Conservation (phyloP, 2,797 vertebrate species). For the Dermochelys coriacea region DNA sequence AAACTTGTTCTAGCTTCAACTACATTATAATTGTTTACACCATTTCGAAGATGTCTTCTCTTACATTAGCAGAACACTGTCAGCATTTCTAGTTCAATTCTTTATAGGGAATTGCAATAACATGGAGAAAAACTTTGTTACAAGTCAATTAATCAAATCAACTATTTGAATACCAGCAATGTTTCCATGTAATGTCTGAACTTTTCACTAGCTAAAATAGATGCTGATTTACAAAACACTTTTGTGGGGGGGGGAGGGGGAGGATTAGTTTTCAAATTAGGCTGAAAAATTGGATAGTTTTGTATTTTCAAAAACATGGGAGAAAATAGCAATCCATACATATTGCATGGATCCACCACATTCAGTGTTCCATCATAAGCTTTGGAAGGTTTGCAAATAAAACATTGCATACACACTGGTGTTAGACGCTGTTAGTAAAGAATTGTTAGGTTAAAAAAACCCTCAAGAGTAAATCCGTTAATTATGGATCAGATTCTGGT, state of each 20-base stretch:
- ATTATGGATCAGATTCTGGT: not conserved
- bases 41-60: not conserved
- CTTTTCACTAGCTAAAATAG: slow-evolving; percentile 60
- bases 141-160: slow-evolving; percentile 64
- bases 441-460: not conserved
- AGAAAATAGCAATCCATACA: not conserved
- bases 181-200: slow-evolving; percentile 53
- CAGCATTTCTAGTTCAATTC: not conserved
- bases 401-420: not conserved
- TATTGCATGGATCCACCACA: not conserved
- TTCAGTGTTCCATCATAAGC: not conserved
- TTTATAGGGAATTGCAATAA: slow-evolving; percentile 26
- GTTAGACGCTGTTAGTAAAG: slow-evolving; percentile 3
- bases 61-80: not conserved
- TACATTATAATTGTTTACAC: not conserved
- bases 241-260: not conserved
- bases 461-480: not conserved
- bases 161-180: slow-evolving; percentile 66
- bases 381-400: not conserved
- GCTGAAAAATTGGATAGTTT: not conserved
- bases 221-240: slow-evolving; percentile 21
- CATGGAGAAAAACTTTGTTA: slow-evolving; percentile 47
- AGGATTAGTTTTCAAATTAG: not conserved
- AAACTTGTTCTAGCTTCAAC: slow-evolving; percentile 28
- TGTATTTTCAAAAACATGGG: not conserved